Evolutionary conservation across 2,113 vertebrate genomes (phyloP), one percentile per base, ranked within the genome.

Genomic region (Aix galericulata): DNA sequence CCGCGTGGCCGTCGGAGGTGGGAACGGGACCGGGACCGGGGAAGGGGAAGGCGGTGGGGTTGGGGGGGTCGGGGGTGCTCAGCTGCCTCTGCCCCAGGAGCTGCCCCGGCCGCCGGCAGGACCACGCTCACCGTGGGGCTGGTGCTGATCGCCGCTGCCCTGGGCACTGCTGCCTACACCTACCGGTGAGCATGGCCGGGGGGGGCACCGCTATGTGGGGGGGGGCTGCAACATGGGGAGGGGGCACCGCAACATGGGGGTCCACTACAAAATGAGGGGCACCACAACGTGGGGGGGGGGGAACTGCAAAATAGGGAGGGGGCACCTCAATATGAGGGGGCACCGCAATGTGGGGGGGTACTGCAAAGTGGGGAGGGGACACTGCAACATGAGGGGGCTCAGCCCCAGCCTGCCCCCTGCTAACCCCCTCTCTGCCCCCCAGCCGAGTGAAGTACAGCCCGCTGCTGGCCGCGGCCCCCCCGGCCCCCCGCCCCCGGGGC

Each of bases 1-100:
- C 13, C 98, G 97, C 27, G 98, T 99, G 95, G 97, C 97, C 48
- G 95, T 99, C 13, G 97, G 98, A 95, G 96, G 98, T 97, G 98
- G 97, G 97, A 75, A 25, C 16, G 95, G 80, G 64, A 60, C 36
- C 17, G 17, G 44, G 40, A 40, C 40, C 40, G 40, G 40, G 13
- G 13, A 25, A 12, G 32, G 40, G 34, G 27, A 2, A 17, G 64
- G 11, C 4, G 9, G 18, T 8, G 36, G 26, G 27, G 36, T 46
- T 9, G 38, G 31, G 32, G 40, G 38, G 8, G 4, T 12, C 8
- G 4, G 40, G 63, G 38, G 4, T 29, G 55, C 34, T 66, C 38
- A 66, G 59, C 63, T 66, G 63, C 16, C 3, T 52, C 46, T 67
- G 46, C 52, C 94, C 98, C 46, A 48, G 46, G 46, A 9, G 98